phyloP scores from a whole-genome alignment of 2,113 vertebrate genomes.

The Morone saxatilis region DNA sequence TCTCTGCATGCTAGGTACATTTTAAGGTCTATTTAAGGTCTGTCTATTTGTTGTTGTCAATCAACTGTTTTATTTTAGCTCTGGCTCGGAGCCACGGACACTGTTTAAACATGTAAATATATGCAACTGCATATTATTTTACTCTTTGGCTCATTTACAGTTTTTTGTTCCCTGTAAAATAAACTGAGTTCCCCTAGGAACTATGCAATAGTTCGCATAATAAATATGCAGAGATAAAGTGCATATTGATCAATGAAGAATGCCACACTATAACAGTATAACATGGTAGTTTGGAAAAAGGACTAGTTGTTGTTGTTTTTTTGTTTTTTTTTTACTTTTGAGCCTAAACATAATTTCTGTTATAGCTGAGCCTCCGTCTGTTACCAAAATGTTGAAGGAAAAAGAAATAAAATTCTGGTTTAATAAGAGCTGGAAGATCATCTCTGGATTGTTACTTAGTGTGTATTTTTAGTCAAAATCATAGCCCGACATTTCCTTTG shows the following conservation, averaged over 20 bases:
- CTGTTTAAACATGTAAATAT: not conserved
- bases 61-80: not conserved
- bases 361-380: not conserved
- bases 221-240: not conserved
- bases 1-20: not conserved
- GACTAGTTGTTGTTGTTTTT: not conserved
- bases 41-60: not conserved
- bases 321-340: not conserved
- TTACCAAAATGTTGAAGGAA: not conserved
- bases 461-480: slow-evolving; percentile 53
- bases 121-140: not conserved
- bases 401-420: slow-evolving; percentile 20
- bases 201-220: not conserved
- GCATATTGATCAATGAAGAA: not conserved
- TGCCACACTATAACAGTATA: not conserved
- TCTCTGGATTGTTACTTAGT: slow-evolving; percentile 46
- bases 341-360: not conserved
- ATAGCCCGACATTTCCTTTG: slow-evolving; percentile 42
- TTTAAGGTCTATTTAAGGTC: not conserved
- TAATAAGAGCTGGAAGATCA: slow-evolving; percentile 28
- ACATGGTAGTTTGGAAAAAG: not conserved
- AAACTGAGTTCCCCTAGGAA: too few species aligned
- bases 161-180: not conserved
- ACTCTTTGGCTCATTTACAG: too few species aligned
- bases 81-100: not conserved